A percentile compares a stretch with the other conserved stretches of the same genome.
Evolutionary conservation across 37 sponge, comb jelly and placozoan species (phyloP).

Genomic region (Aphrocallistes beatrix): DNA sequence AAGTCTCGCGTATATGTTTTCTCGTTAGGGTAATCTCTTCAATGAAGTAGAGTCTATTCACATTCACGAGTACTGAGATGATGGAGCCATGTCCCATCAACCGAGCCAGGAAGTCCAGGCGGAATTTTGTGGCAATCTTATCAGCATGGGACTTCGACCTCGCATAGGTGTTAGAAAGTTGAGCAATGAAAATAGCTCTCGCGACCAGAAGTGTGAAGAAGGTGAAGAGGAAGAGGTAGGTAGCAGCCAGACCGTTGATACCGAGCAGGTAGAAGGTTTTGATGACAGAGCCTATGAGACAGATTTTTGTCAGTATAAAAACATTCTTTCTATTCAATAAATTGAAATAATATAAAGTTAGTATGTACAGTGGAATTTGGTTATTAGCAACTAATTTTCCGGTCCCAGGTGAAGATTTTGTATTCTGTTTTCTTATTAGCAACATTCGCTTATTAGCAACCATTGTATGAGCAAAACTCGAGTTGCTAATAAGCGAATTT

Average conservation of each 20-base stretch:
- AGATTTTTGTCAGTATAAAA: no score
- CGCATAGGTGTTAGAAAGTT: not conserved
- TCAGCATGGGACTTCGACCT: not conserved
- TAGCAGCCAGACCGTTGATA: not conserved
- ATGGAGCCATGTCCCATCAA: constrained; percentile 9
- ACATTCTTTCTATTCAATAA: no score
- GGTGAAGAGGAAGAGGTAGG: not conserved
- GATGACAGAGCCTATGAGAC: not conserved
- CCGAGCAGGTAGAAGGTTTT: not conserved
- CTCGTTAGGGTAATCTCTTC: not conserved
- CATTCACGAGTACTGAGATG: not conserved
- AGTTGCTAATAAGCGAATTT: no score
- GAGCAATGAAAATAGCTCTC: not conserved
- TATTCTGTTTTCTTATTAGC: no score
- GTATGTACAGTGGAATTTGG: no score
- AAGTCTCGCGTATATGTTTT: not conserved
- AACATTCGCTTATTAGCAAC: no score
- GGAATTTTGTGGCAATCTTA: constrained; percentile 4
- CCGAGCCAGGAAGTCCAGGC: not conserved
- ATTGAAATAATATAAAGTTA: no score
- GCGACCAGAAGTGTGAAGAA: constrained; percentile 7
- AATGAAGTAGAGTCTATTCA: not conserved
- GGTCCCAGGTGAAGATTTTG: no score
- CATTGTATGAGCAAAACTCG: no score
- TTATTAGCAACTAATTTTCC: no score